These are phyloP conservation scores for Cygnus olor DNA, from an alignment of 2,797 vertebrate genomes.

Conservation along the genomic window DNA sequence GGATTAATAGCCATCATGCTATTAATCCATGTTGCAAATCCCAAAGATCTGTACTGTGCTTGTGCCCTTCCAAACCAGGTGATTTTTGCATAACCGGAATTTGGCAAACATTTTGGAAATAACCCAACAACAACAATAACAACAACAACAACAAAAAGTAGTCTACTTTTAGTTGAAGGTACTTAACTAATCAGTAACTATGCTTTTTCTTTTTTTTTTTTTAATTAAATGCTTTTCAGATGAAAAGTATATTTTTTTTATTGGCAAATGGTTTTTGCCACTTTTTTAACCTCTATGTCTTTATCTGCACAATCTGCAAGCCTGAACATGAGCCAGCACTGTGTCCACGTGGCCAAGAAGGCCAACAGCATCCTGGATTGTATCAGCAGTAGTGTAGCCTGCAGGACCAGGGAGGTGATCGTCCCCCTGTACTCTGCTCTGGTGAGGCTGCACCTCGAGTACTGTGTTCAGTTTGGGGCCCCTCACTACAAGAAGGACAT, in stretches of 20 bases:
- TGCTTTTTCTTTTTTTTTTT: not conserved
- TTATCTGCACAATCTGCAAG: not conserved
- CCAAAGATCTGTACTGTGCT: not conserved
- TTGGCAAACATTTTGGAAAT: slow-evolving; percentile 9
- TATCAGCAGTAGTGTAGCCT: too few species aligned
- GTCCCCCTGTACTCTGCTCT: too few species aligned
- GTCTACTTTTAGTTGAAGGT: not conserved
- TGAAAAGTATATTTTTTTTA: not conserved
- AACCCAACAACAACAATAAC: not conserved
- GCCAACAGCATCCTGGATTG: too few species aligned
- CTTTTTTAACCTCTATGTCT: not conserved
- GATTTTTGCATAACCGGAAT: not conserved
- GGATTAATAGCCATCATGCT: not conserved
- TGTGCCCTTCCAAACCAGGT: not conserved
- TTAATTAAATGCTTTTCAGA: slow-evolving; percentile 15
- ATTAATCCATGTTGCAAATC: not conserved
- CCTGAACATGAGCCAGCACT: too few species aligned
- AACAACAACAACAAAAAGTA: not conserved
- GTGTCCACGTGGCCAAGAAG: too few species aligned
- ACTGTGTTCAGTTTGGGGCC: too few species aligned
- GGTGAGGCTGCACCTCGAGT: too few species aligned
- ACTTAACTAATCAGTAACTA: not conserved
- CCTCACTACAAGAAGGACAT: too few species aligned
- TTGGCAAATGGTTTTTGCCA: not conserved
- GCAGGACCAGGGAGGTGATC: too few species aligned